These are phyloP conservation scores for Corythornis cristatus DNA, from an alignment of 2,113 vertebrate genomes.

Conservation along the genomic window DNA sequence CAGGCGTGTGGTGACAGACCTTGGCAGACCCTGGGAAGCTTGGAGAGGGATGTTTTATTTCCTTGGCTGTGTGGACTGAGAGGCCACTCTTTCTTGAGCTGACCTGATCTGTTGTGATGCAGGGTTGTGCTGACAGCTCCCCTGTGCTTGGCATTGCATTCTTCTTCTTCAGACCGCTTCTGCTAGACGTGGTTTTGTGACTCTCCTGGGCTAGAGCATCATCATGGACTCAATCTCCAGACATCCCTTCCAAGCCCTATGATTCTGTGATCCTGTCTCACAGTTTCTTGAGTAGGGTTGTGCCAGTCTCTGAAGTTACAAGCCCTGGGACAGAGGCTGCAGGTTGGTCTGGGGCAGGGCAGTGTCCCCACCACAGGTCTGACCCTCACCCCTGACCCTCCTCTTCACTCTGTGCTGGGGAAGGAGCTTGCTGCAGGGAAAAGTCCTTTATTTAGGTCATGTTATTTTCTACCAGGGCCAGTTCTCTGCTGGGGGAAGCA, in stretches of 20 bases:
- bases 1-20: rapidly evolving
- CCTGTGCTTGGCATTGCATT: rapidly evolving
- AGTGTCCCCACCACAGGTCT: not conserved
- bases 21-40: not conserved
- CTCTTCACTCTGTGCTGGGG: not conserved
- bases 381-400: not conserved
- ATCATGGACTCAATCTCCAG: no score
- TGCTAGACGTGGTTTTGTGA: no score
- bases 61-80: not conserved
- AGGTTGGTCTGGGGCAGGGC: no score
- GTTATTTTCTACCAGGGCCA: not conserved
- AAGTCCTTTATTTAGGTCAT: not conserved
- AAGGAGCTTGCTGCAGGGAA: rapidly evolving
- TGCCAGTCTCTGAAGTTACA: not conserved
- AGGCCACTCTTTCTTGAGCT: not conserved
- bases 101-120: rapidly evolving
- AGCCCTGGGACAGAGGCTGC: no score
- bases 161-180: not conserved
- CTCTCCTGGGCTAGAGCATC: not conserved
- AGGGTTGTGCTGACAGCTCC: rapidly evolving
- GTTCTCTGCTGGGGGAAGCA: rapidly evolving
- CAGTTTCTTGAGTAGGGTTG: rapidly evolving
- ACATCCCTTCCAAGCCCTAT: no score
- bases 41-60: not conserved
- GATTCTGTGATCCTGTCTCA: not conserved